These are phyloP conservation scores for Grammomys dolichurus DNA, from an alignment of 2,113 vertebrate species.

Conservation along the genomic window DNA sequence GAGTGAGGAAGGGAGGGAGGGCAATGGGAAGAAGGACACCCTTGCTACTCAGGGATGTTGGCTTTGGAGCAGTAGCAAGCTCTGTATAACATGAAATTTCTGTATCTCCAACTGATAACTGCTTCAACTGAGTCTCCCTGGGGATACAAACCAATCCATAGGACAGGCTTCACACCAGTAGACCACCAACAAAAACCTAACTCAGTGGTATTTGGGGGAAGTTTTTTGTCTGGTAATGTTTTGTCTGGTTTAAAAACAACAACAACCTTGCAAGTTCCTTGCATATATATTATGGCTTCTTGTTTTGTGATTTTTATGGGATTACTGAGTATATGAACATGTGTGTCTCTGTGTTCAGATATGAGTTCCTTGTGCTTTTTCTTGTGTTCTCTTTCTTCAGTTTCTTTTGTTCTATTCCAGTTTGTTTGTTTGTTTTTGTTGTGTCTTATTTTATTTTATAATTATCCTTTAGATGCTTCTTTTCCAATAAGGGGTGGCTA, in stretches of 20 bases:
- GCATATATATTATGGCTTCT: neutral
- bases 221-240: neutral
- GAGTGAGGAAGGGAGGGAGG: neutral
- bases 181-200: no score
- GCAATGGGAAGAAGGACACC: neutral
- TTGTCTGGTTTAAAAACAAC: neutral
- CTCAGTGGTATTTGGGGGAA: neutral
- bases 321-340: neutral
- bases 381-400: neutral
- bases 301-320: neutral
- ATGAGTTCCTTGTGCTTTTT: neutral
- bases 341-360: neutral
- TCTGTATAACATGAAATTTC: neutral
- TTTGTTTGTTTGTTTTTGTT: neutral
- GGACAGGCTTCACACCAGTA: neutral
- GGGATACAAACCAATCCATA: no score
- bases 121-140: neutral
- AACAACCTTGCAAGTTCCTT: neutral
- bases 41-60: neutral
- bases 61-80: slow-evolving; percentile 56
- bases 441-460: neutral
- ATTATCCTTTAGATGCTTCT: neutral
- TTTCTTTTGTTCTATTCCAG: neutral
- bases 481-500: neutral
- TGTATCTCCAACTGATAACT: neutral